Evolutionary conservation across 2,888 invertebrate genomes (phyloP).

Genomic region (Formica aserva): DNA sequence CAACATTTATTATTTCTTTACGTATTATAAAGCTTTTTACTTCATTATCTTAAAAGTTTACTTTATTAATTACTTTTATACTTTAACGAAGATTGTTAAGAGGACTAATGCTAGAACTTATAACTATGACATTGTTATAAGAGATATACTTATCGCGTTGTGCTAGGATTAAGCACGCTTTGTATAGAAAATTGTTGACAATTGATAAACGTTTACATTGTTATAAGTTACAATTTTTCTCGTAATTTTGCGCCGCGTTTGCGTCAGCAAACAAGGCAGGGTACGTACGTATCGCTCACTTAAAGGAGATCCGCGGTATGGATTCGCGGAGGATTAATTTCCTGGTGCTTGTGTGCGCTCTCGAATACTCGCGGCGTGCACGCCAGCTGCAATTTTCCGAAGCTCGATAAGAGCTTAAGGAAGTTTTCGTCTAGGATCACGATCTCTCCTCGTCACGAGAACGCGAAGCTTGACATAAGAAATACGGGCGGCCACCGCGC

Average conservation of each 20-base stretch:
- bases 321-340: constrained; percentile 68
- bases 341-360: constrained; percentile 46
- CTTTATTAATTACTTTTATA: constrained; percentile 1
- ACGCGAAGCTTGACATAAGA: constrained; percentile 33
- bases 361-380: constrained; percentile 31
- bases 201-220: neutral
- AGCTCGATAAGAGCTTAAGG: constrained; percentile 66
- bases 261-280: constrained; percentile 22
- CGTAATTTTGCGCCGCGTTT: neutral
- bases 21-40: neutral
- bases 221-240: neutral
- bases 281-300: constrained; percentile 25
- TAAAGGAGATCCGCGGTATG: constrained; percentile 48
- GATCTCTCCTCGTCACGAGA: constrained; percentile 70
- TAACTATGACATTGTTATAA: neutral
- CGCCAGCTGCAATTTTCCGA: constrained; percentile 70
- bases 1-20: neutral
- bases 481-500: constrained; percentile 41
- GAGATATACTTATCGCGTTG: neutral
- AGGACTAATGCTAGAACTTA: neutral
- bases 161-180: neutral
- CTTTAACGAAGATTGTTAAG: neutral
- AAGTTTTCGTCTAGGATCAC: constrained; percentile 66
- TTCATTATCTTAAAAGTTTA: neutral
- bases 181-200: neutral